These are phyloP conservation scores for Cherax destructor DNA, from an alignment of 1,140 invertebrate genomes.

Conservation along the genomic window DNA sequence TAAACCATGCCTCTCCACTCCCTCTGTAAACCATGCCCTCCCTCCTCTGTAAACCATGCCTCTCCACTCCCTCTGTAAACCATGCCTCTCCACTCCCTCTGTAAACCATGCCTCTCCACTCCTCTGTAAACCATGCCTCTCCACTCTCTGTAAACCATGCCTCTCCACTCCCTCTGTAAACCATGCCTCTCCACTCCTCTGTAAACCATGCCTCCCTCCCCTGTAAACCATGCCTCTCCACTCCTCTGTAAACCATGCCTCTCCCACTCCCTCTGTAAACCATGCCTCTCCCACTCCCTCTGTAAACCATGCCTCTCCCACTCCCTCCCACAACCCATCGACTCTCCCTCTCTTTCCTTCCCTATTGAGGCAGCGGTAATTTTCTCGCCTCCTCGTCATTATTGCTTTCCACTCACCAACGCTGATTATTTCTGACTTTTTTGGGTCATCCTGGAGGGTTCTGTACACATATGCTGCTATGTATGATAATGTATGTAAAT, in stretches of 20 bases:
- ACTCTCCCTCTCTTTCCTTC: background rate
- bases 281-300: background rate
- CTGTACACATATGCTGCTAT: too few species aligned
- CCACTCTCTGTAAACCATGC: too few species aligned
- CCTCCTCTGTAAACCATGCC: background rate
- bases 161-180: background rate
- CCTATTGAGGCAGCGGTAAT: background rate
- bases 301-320: too few species aligned
- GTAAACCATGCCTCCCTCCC: too few species aligned
- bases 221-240: background rate
- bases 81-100: background rate
- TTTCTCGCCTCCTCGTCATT: too few species aligned
- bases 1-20: background rate
- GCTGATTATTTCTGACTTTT: too few species aligned
- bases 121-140: too few species aligned
- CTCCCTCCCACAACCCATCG: background rate
- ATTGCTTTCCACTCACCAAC: too few species aligned
- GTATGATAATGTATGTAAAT: too few species aligned
- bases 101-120: background rate
- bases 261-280: background rate
- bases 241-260: background rate
- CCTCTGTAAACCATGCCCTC: too few species aligned
- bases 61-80: too few species aligned
- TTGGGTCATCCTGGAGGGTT: too few species aligned
- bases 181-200: background rate